phyloP scores from a whole-genome alignment of 2,797 vertebrate species.

The Bradypus variegatus region DNA sequence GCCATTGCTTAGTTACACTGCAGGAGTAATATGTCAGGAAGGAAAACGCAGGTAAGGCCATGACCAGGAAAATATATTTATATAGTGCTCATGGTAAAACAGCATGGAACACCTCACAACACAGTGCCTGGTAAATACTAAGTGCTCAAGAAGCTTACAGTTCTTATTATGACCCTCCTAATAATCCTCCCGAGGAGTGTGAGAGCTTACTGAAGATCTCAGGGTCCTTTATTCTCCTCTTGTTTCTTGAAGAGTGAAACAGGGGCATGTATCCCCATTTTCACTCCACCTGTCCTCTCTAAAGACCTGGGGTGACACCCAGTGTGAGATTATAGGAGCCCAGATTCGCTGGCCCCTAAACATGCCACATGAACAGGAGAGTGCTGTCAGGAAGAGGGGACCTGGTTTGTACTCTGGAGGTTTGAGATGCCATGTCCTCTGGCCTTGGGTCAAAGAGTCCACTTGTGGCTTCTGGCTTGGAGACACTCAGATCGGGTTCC shows the following conservation, averaged over 20 bases:
- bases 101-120: background rate
- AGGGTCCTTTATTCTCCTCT: background rate
- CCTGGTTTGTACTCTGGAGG: background rate
- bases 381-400: background rate
- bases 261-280: background rate
- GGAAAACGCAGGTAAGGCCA: background rate
- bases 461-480: background rate
- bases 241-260: background rate
- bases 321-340: background rate
- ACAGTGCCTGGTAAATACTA: background rate
- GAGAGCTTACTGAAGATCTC: background rate
- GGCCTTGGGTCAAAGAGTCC: background rate
- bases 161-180: background rate
- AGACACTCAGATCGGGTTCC: background rate
- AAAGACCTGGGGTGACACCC: too few species aligned
- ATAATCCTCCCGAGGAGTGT: background rate
- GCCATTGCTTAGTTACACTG: background rate
- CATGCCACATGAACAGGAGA: background rate
- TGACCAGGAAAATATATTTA: background rate
- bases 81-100: too few species aligned
- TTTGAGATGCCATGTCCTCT: background rate
- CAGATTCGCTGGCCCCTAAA: background rate
- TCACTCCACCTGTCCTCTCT: background rate
- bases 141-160: background rate
- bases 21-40: background rate